These are phyloP conservation scores for Sphenodon punctatus DNA, from an alignment of 2,797 vertebrate genomes.

Conservation along the genomic window DNA sequence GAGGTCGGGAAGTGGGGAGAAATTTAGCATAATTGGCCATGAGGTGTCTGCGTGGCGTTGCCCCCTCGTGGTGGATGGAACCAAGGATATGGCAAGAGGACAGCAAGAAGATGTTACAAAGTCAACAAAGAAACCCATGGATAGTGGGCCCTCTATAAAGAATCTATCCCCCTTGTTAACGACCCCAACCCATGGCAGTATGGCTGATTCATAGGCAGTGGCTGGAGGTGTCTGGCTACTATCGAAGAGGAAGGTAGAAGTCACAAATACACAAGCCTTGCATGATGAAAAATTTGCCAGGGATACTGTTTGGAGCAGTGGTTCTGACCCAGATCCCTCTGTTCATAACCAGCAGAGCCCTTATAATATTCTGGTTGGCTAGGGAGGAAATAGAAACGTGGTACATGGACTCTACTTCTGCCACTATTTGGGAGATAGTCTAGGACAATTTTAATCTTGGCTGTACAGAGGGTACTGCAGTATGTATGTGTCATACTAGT, in stretches of 20 bases:
- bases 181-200: neutral
- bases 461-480: too few species aligned
- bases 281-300: neutral
- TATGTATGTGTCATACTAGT: too few species aligned
- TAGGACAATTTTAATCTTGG: too few species aligned
- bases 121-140: accelerated
- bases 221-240: neutral
- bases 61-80: neutral
- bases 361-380: too few species aligned
- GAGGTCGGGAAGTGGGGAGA: neutral
- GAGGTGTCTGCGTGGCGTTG: too few species aligned
- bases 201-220: accelerated
- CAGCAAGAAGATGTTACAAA: neutral
- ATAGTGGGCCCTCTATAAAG: too few species aligned
- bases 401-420: too few species aligned
- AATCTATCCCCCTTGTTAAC: accelerated
- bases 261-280: neutral
- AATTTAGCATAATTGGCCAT: neutral
- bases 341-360: too few species aligned
- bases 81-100: neutral
- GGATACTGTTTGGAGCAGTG: accelerated
- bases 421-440: too few species aligned
- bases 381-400: too few species aligned
- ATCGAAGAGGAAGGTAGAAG: accelerated
- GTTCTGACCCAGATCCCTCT: too few species aligned